Conservation (phyloP, 2,797 vertebrate genomes). For the Phataginus tetradactyla region DNA sequence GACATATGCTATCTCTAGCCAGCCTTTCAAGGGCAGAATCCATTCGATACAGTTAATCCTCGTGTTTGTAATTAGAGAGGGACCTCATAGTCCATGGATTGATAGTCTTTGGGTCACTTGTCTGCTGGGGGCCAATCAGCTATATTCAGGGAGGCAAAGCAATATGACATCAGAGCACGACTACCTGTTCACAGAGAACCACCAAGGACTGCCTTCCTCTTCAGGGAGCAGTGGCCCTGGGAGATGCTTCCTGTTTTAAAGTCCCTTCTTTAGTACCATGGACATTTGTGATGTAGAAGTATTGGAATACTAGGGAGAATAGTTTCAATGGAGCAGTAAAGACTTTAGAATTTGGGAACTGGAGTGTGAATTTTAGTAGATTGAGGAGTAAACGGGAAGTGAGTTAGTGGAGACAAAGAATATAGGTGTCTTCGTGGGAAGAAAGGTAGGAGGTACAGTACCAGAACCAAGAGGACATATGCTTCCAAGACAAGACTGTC, state of each 20-base stretch:
- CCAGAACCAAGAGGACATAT: not conserved
- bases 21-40: not conserved
- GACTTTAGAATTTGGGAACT: not conserved
- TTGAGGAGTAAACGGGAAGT: not conserved
- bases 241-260: not conserved
- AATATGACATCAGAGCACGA: not conserved
- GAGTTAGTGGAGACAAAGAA: not conserved
- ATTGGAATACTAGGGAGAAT: not conserved
- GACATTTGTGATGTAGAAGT: not conserved
- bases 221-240: not conserved
- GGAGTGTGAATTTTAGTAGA: conserved; percentile 2
- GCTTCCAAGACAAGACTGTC: not conserved
- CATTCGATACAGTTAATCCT: not conserved
- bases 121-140: not conserved
- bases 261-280: not conserved
- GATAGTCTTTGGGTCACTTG: not conserved
- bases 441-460: not conserved
- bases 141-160: not conserved
- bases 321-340: not conserved
- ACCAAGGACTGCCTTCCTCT: not conserved
- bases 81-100: not conserved
- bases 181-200: not conserved
- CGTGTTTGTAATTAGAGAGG: not conserved
- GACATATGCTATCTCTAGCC: not conserved
- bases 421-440: not conserved